Percentiles rank a stretch among this genome's conserved stretches.
phyloP scores from a whole-genome alignment of 2,797 vertebrate genomes.

The Chlorospingus semifuscus region DNA sequence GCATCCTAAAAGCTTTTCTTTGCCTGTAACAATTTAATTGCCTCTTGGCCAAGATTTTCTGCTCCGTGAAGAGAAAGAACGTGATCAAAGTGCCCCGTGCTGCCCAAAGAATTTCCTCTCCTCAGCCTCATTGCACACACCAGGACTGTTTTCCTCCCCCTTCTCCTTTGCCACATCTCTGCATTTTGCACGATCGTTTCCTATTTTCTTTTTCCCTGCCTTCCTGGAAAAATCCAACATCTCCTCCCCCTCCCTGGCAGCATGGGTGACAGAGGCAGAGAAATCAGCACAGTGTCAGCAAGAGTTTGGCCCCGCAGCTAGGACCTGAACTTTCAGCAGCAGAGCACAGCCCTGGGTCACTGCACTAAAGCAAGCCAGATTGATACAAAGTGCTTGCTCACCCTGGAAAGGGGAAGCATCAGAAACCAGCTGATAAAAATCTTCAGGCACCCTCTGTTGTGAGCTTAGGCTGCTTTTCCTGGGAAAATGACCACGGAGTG shows the following conservation, averaged over 20 bases:
- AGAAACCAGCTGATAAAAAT: neutral
- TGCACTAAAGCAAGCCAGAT: conserved; percentile 38
- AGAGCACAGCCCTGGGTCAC: neutral
- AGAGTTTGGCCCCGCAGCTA: conserved; percentile 44
- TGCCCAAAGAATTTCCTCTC: neutral
- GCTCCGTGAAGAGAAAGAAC: neutral
- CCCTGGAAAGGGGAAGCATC: neutral
- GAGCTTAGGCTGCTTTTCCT: neutral
- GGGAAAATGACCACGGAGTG: neutral
- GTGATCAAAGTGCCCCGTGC: neutral
- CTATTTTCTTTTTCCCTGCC: no score
- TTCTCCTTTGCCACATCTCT: neutral
- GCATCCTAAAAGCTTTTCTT: neutral
- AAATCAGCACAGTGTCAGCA: conserved; percentile 30
- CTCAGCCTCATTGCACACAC: neutral
- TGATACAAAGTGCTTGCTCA: conserved; percentile 8
- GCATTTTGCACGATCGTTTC: accelerated
- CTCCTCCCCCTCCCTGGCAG: neutral
- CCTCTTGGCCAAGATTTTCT: neutral
- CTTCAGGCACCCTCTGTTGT: neutral
- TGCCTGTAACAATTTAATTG: neutral
- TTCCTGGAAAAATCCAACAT: neutral
- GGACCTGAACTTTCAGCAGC: neutral
- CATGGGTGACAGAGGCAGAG: neutral
- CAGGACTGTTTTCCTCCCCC: accelerated